Evolutionary conservation across 1,140 invertebrate genomes (phyloP).

Genomic region (Lepidurus apus): DNA sequence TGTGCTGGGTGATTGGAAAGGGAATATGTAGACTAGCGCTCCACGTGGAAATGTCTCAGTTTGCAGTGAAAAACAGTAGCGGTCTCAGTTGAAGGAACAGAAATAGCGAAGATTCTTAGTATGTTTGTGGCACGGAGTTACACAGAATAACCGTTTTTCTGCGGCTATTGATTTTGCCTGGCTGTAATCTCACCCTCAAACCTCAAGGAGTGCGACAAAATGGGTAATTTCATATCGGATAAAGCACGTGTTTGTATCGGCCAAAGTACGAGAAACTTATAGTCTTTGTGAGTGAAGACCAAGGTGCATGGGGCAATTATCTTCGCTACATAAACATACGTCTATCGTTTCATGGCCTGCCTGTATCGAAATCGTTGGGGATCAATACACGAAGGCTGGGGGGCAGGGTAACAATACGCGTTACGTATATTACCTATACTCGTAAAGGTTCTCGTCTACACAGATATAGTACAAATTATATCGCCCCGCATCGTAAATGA

Average conservation of each 20-base stretch:
- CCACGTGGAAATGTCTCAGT: too few species aligned
- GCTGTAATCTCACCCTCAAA: neutral
- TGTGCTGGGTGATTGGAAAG: too few species aligned
- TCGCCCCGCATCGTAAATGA: too few species aligned
- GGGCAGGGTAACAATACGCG: neutral
- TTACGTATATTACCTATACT: neutral
- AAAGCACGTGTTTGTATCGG: neutral
- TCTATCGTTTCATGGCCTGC: neutral
- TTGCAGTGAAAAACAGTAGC: too few species aligned
- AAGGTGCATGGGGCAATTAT: neutral
- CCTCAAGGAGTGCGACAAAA: neutral
- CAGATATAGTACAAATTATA: too few species aligned
- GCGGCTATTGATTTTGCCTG: neutral
- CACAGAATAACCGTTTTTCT: neutral
- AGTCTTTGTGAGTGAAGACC: neutral
- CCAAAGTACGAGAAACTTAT: neutral
- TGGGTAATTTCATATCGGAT: neutral
- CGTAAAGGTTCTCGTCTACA: too few species aligned
- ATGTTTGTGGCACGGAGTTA: neutral
- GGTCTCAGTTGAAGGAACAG: too few species aligned
- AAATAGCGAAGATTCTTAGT: neutral
- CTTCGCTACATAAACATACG: neutral
- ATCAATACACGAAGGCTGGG: neutral
- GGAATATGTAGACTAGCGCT: too few species aligned
- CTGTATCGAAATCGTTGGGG: neutral